Percentiles rank a stretch among this genome's conserved stretches.
These are phyloP conservation scores for Tribolium castaneum DNA, from an alignment of 1,140 invertebrate genomes.

Conservation along the genomic window DNA sequence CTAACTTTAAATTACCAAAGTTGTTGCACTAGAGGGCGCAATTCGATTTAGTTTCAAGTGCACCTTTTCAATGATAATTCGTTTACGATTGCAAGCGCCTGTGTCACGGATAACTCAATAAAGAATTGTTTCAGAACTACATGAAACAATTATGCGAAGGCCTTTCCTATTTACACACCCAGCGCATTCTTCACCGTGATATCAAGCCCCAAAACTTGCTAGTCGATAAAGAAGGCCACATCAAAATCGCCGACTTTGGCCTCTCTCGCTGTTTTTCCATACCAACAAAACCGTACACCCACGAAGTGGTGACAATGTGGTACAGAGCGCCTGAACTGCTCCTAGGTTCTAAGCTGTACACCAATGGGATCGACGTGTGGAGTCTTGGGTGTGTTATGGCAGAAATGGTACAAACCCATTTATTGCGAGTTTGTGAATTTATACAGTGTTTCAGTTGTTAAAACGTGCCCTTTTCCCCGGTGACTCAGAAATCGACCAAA, in stretches of 20 bases:
- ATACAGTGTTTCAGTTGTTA: conserved; percentile 73
- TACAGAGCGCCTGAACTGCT: conserved; percentile 96
- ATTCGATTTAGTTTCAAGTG: too few species aligned
- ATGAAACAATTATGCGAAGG: conserved; percentile 91
- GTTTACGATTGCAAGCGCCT: too few species aligned
- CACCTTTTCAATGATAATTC: too few species aligned
- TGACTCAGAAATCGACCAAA: conserved; percentile 97
- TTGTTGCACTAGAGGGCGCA: too few species aligned
- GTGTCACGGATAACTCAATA: neutral
- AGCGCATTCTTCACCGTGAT: conserved; percentile 89
- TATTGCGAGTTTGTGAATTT: conserved; percentile 26
- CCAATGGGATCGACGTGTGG: conserved; percentile 93
- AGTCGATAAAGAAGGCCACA: conserved; percentile 80
- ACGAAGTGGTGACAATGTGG: conserved; percentile 97
- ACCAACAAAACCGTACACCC: conserved; percentile 87
- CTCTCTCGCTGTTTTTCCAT: conserved; percentile 85
- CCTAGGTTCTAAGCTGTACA: conserved; percentile 90
- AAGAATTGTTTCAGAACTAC: conserved; percentile 75
- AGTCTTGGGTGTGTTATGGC: conserved; percentile 95
- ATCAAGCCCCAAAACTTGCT: conserved; percentile 93
- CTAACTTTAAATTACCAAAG: too few species aligned
- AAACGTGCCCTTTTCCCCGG: conserved; percentile 89
- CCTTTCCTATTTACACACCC: conserved; percentile 91
- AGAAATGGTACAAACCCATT: conserved; percentile 79
- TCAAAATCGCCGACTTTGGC: conserved; percentile 94